Conservation (phyloP, 2,797 vertebrate genomes). For the Austrolebias charrua region DNA sequence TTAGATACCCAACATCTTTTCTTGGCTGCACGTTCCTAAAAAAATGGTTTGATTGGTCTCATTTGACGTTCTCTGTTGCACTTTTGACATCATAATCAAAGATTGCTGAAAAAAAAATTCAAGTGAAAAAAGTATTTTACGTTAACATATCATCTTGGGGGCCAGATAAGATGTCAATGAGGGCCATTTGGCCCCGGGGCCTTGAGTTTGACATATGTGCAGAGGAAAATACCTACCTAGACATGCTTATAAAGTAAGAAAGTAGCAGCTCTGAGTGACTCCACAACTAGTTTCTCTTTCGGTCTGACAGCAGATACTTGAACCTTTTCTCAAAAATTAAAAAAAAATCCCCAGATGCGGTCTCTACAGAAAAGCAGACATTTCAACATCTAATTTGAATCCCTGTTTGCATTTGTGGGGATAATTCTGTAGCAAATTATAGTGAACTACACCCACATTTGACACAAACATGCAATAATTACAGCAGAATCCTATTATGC, state of each 20-base stretch:
- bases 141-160: too few relatives aligned
- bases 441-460: background rate
- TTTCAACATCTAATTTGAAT: background rate
- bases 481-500: background rate
- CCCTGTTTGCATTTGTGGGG: background rate
- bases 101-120: too few relatives aligned
- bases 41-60: too few relatives aligned
- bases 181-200: too few relatives aligned
- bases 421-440: background rate
- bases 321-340: background rate
- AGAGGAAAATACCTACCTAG: slow-evolving; percentile 37
- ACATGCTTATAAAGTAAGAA: background rate
- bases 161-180: too few relatives aligned
- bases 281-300: slow-evolving; percentile 35
- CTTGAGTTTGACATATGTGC: too few relatives aligned
- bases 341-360: too few relatives aligned
- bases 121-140: too few relatives aligned
- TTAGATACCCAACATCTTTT: too few relatives aligned
- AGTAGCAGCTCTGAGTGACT: background rate
- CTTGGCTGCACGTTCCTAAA: too few relatives aligned
- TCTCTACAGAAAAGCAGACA: background rate
- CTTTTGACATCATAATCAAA: too few relatives aligned
- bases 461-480: slow-evolving; percentile 5
- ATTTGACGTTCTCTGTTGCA: too few relatives aligned
- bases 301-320: slow-evolving; percentile 1